Base-by-base conservation (phyloP, 2,113 vertebrate species). In the Cromileptes altivelis region DNA sequence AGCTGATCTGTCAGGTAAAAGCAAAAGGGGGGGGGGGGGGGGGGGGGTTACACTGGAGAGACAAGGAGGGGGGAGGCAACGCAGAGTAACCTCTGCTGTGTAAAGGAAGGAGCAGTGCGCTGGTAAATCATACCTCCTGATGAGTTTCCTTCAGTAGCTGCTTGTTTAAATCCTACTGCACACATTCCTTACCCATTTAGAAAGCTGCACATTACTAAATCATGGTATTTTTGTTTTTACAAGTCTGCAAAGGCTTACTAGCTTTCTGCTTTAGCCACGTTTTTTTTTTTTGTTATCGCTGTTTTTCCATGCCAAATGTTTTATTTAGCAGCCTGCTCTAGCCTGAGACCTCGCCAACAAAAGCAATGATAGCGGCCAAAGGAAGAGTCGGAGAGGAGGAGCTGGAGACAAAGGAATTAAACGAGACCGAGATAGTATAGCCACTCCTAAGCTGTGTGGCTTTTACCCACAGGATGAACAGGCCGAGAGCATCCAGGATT, bases 1-100 rank as follows among this genome's bases (percentile, higher is more conserved):
- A 94, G 85, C 58, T 45, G 90, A 93, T 94, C 87, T 83, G 67
- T 89, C 87, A 91, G 93, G 89, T 94, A 88, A 79, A 78, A 62
- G 72, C 71, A 21, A 37, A 69, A 2, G 9, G 19, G 67, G 78
- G 58, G 67, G 9, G 9, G 19, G 67, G 78, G 58, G 67, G 11
- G 40, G n/a, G 73, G 80, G 62, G 80, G 30, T 75, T 70, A 65
- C 70, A 63, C 18, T 69, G 78, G 42, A 60, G 69, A 70, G 82
- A 58, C 68, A 33, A 17, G 75, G 61, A 64, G 64, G 79, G 30
- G 72, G 87, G 33, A 56, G 78, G 71, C 18, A 60, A n/a, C 8
- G 0, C 68, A 0, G 71, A 57, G 73, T 70, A 79, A 67, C 75
- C 62, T 82, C 81, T 70, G 60, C 80, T 70, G 70, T 79, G 79